Evolutionary conservation across 2,113 vertebrate genomes (phyloP).

Genomic region (Holacanthus passer): DNA sequence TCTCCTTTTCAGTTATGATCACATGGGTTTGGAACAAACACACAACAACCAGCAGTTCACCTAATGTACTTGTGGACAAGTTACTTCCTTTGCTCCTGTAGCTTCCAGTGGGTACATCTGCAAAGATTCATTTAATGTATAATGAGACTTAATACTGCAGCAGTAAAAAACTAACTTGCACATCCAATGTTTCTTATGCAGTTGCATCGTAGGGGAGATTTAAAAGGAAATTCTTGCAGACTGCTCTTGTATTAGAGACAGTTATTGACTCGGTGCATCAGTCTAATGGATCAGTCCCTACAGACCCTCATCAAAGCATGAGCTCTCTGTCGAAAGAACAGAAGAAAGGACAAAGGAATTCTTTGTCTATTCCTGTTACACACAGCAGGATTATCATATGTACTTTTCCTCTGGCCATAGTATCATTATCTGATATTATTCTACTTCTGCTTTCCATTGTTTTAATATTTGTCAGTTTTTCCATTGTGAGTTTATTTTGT

Average conservation of each 20-base stretch:
- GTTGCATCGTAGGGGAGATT: background rate
- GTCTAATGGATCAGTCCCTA: background rate
- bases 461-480: background rate
- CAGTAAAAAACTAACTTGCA: background rate
- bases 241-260: background rate
- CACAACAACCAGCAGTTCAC: background rate
- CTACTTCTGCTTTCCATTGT: constrained; percentile 19
- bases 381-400: background rate
- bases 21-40: background rate
- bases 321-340: background rate
- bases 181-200: background rate
- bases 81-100: background rate
- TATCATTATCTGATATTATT: background rate
- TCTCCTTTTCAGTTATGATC: background rate
- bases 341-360: background rate
- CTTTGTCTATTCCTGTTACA: background rate
- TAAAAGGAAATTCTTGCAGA: background rate
- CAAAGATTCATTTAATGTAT: background rate
- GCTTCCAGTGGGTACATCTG: background rate
- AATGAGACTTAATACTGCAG: background rate
- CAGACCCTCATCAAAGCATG: background rate
- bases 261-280: background rate
- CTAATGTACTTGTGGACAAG: background rate
- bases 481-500: background rate
- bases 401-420: background rate